Conservation (phyloP, 2,888 invertebrate genomes). For the Drosophila acutilabella region DNA sequence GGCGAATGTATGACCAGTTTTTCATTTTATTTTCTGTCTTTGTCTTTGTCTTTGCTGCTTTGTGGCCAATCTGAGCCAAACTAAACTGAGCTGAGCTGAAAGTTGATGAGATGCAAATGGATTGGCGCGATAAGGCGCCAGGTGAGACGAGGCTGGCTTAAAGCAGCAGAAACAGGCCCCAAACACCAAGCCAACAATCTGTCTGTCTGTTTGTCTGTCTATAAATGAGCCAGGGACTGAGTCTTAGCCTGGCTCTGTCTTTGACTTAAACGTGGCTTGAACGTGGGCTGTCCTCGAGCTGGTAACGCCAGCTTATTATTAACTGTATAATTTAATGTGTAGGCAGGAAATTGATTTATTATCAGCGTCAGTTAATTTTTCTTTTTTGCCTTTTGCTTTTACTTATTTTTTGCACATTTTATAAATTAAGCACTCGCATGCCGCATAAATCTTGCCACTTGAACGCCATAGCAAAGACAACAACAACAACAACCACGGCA, state of each 20-base stretch:
- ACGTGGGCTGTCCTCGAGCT: conserved; percentile 73
- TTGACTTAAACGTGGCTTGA: conserved; percentile 9
- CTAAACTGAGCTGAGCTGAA: conserved; percentile 54
- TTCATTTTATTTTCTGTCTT: neutral
- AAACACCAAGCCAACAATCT: conserved; percentile 14
- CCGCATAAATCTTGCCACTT: conserved; percentile 60
- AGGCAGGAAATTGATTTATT: conserved; percentile 81
- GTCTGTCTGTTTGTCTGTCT: conserved; percentile 19
- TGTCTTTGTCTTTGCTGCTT: neutral
- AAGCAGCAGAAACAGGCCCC: conserved; percentile 14
- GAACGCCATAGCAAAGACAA: neutral
- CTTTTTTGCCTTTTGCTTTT: neutral
- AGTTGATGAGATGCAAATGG: conserved; percentile 81
- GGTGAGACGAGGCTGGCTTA: conserved; percentile 35
- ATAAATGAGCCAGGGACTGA: neutral
- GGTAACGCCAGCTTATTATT: conserved; percentile 72
- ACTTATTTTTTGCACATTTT: conserved; percentile 43
- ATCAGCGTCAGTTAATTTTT: conserved; percentile 75
- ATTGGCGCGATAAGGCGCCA: conserved; percentile 72
- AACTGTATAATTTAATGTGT: conserved; percentile 78
- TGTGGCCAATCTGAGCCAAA: conserved; percentile 28
- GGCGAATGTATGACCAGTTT: conserved; percentile 50
- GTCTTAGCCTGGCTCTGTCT: conserved; percentile 10
- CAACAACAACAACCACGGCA: conserved; percentile 22
- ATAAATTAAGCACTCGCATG: conserved; percentile 66